phyloP scores from a whole-genome alignment of 1,140 invertebrate species.

The Argopecten irradians region DNA sequence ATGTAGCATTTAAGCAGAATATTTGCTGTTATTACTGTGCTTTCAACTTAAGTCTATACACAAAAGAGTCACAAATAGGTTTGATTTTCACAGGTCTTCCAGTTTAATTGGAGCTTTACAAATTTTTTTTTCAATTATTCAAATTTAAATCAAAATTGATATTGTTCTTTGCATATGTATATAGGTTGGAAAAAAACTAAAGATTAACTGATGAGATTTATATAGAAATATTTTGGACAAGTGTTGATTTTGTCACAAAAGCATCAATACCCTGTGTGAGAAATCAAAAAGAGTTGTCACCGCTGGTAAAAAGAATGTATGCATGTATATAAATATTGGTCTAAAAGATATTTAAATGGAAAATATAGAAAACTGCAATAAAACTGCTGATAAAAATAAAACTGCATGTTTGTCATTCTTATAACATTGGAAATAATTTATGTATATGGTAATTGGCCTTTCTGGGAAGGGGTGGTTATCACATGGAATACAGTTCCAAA shows the following conservation, averaged over 20 bases:
- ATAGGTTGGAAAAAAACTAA: background rate
- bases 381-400: background rate
- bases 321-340: background rate
- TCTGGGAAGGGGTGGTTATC: no score
- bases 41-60: background rate
- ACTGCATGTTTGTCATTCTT: background rate
- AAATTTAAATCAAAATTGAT: conserved; percentile 6
- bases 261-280: background rate
- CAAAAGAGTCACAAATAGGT: background rate
- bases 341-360: conserved; percentile 2
- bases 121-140: background rate
- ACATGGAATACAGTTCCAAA: no score
- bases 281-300: background rate
- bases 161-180: background rate
- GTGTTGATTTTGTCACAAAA: background rate
- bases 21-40: background rate
- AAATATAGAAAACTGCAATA: background rate
- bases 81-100: background rate
- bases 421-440: no score
- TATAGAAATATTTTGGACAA: background rate
- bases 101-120: background rate
- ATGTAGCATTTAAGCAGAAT: background rate
- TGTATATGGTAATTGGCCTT: no score
- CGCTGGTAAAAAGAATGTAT: background rate
- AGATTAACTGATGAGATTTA: background rate